Percentiles rank a stretch among this genome's conserved stretches.
Evolutionary conservation across 2,113 vertebrate genomes (phyloP).

Genomic region (Halichoeres trimaculatus): DNA sequence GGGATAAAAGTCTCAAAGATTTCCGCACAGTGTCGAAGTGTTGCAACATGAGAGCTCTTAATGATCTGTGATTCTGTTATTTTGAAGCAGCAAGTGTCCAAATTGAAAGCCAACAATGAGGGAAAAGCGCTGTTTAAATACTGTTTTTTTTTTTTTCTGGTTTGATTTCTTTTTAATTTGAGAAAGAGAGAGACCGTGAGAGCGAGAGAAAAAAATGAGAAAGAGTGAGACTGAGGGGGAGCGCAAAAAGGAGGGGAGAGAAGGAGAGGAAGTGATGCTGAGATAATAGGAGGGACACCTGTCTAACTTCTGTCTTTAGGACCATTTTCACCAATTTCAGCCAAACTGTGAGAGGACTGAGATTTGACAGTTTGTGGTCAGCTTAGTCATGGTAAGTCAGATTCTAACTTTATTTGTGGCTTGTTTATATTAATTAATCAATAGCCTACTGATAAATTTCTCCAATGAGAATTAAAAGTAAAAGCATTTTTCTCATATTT

Average conservation of each 20-base stretch:
- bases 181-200: not conserved
- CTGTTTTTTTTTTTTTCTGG: not conserved
- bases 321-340: slow-evolving; percentile 53
- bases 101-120: not conserved
- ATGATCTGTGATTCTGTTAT: no score
- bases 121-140: no score
- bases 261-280: slow-evolving; percentile 75
- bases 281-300: slow-evolving; percentile 68
- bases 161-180: not conserved
- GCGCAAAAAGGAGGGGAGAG: slow-evolving; percentile 23
- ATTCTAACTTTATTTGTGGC: not conserved
- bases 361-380: slow-evolving; percentile 17
- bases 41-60: not conserved
- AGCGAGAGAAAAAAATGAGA: not conserved
- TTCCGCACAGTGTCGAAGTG: not conserved
- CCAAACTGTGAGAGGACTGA: slow-evolving; percentile 47
- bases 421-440: not conserved
- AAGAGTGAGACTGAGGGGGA: not conserved
- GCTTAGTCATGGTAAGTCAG: slow-evolving; percentile 70
- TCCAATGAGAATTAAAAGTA: not conserved
- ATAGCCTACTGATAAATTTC: no score
- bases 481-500: no score
- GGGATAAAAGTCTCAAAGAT: not conserved
- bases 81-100: no score
- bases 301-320: slow-evolving; percentile 59